These are phyloP conservation scores for Orthosia gracilis DNA, from an alignment of 2,888 invertebrate genomes.

Conservation along the genomic window DNA sequence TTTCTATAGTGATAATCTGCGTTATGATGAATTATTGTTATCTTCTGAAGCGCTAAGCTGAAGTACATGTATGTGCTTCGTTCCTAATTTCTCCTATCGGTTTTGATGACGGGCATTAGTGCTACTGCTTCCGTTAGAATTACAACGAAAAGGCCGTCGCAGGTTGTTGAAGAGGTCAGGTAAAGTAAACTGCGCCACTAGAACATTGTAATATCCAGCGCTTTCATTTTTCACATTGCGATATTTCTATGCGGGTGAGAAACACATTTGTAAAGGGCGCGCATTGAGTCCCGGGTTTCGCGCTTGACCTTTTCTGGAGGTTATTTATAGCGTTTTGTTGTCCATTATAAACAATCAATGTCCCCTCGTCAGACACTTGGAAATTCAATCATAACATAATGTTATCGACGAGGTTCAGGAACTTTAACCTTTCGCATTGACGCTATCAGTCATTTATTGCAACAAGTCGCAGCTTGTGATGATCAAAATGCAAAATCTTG, in stretches of 20 bases:
- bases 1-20: slow-evolving; percentile 85
- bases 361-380: slow-evolving; percentile 64
- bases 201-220: background rate
- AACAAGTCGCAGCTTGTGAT: slow-evolving; percentile 48
- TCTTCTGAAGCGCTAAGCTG: slow-evolving; percentile 63
- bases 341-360: slow-evolving; percentile 83
- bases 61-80: slow-evolving; percentile 67
- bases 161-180: slow-evolving; percentile 75
- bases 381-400: slow-evolving; percentile 47
- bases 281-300: slow-evolving; percentile 78
- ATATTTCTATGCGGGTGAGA: slow-evolving; percentile 53
- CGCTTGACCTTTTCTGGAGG: slow-evolving; percentile 86
- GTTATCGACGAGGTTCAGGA: slow-evolving; percentile 56
- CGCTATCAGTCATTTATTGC: slow-evolving; percentile 63
- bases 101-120: slow-evolving; percentile 89
- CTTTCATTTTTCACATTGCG: slow-evolving; percentile 11
- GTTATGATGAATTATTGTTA: slow-evolving; percentile 69
- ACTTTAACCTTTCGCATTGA: slow-evolving; percentile 66
- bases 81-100: slow-evolving; percentile 65
- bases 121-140: slow-evolving; percentile 89
- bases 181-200: slow-evolving; percentile 64
- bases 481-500: slow-evolving; percentile 27
- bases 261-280: slow-evolving; percentile 78
- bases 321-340: slow-evolving; percentile 85
- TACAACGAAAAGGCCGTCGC: slow-evolving; percentile 80